Percentiles rank a stretch among this genome's conserved stretches.
Evolutionary conservation across 2,888 invertebrate species (phyloP).

Genomic region (Steinernema hermaphroditum): DNA sequence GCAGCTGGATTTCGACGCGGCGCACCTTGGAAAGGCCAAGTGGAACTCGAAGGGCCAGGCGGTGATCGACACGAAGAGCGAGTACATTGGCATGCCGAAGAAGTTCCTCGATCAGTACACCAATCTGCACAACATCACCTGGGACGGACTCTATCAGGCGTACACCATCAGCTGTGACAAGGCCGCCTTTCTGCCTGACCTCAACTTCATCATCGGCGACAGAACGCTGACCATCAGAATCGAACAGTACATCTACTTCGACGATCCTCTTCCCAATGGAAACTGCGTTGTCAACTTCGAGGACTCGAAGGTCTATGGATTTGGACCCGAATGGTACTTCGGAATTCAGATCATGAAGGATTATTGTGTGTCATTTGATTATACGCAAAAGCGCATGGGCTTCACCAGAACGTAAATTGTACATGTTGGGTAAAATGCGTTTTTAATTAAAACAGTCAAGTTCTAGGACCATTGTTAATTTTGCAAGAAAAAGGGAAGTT

Average conservation of each 20-base stretch:
- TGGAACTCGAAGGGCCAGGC: background rate
- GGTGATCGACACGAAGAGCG: background rate
- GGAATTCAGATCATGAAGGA: too few relatives aligned
- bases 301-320: background rate
- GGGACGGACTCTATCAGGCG: background rate
- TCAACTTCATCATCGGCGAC: background rate
- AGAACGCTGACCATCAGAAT: background rate
- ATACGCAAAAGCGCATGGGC: too few relatives aligned
- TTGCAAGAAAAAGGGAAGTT: too few relatives aligned
- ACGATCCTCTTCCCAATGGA: background rate
- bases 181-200: background rate
- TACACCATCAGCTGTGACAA: background rate
- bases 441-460: too few relatives aligned
- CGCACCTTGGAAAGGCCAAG: background rate
- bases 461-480: too few relatives aligned
- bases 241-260: background rate
- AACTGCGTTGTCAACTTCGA: background rate
- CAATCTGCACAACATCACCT: background rate
- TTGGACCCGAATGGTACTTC: background rate
- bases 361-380: too few relatives aligned
- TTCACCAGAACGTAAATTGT: too few relatives aligned
- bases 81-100: slow-evolving; percentile 14
- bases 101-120: background rate
- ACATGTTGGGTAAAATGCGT: too few relatives aligned
- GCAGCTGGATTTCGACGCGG: background rate